These are phyloP conservation scores for Typhlichthys eigenmanni DNA, from an alignment of 2,797 vertebrate genomes.

Conservation along the genomic window DNA sequence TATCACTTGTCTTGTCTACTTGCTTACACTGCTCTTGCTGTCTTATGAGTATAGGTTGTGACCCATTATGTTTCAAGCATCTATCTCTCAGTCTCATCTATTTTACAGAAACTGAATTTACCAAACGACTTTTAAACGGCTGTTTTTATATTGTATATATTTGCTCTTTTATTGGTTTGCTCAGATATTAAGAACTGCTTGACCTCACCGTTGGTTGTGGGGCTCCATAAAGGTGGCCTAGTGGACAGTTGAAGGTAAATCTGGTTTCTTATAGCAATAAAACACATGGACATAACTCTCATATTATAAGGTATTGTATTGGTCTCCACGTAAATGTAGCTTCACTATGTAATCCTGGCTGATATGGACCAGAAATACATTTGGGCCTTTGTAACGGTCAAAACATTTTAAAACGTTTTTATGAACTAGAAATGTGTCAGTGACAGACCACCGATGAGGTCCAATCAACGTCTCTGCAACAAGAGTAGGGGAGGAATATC, in stretches of 20 bases:
- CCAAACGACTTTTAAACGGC: constrained; percentile 78
- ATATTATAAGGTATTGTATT: constrained; percentile 64
- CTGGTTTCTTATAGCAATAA: constrained; percentile 83
- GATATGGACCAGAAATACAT: constrained; percentile 45
- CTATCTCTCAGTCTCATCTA: constrained; percentile 58
- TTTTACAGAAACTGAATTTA: constrained; percentile 64
- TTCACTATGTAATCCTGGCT: constrained; percentile 58
- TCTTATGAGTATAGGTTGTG: constrained; percentile 52
- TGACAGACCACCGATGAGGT: constrained; percentile 48
- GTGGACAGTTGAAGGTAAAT: constrained; percentile 75
- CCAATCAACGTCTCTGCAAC: constrained; percentile 33
- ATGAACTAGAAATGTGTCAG: constrained; percentile 26
- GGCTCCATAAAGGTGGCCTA: constrained; percentile 69
- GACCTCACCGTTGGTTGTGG: constrained; percentile 69
- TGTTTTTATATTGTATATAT: constrained; percentile 77
- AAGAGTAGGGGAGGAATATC: constrained; percentile 35
- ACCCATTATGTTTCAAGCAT: constrained; percentile 64
- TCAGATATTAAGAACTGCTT: constrained; percentile 66
- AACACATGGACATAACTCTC: constrained; percentile 66
- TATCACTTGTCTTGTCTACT: constrained; percentile 39
- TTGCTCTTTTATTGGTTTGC: constrained; percentile 68
- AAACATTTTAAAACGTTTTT: constrained; percentile 35
- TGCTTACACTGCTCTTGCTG: constrained; percentile 55
- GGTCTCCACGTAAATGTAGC: constrained; percentile 67
- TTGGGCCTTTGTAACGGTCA: constrained; percentile 49